Evolutionary conservation across 2,888 invertebrate genomes (phyloP).

Genomic region (Brenthis ino): DNA sequence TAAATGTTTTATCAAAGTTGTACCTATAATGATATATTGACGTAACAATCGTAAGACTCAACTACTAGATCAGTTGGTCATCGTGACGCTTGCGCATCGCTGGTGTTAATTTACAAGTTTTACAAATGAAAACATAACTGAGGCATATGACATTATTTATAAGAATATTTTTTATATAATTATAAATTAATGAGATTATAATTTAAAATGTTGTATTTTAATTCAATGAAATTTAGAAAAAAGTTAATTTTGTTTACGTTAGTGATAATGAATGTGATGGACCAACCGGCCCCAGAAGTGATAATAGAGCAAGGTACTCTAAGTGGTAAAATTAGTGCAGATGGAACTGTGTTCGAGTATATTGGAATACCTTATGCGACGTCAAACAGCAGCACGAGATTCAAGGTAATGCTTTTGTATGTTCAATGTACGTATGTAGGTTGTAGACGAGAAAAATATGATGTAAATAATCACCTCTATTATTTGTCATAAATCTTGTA

Average conservation of each 20-base stretch:
- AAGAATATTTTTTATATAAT: neutral
- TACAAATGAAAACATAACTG: neutral
- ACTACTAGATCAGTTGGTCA: conserved; percentile 5
- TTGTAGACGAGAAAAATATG: no score
- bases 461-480: no score
- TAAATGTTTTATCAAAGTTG: neutral
- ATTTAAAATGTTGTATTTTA: conserved; percentile 8
- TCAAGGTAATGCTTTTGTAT: conserved; percentile 56
- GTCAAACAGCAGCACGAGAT: conserved; percentile 59
- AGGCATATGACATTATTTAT: neutral
- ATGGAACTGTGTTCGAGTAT: conserved; percentile 71
- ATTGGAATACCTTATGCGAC: conserved; percentile 72
- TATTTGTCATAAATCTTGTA: no score
- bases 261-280: conserved; percentile 66
- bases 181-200: neutral
- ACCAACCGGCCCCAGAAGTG: conserved; percentile 71
- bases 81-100: conserved; percentile 4
- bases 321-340: conserved; percentile 64
- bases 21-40: neutral
- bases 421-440: no score
- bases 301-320: conserved; percentile 66
- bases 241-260: conserved; percentile 63
- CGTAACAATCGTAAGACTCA: neutral
- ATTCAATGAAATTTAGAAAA: conserved; percentile 55
- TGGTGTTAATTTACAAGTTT: neutral